Base-by-base conservation (phyloP, 2,888 invertebrate species). In the Philereme transversata region DNA sequence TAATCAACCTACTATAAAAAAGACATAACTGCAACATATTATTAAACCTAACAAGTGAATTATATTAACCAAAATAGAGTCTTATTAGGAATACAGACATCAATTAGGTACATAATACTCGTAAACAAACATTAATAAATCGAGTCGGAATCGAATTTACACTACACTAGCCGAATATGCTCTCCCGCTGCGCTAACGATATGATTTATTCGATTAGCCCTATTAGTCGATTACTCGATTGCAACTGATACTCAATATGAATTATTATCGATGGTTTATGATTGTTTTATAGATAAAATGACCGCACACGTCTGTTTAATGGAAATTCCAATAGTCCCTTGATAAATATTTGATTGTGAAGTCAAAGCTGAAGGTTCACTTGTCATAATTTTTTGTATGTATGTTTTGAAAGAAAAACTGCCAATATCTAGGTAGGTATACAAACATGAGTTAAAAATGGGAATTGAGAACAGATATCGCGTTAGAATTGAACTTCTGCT, bases 161-260 rank as follows among this genome's bases (percentile, higher is more conserved):
- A 70, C 68, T 62, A 66, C 51, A 70, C 68, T 62, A 66, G 49
- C 65, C 68, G 62, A 70, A 68, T 68, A 63, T 64, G 70, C 51
- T 50, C 62, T 56, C 70, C 70, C 62, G 68, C 70, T 68, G 70
- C 48, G 68, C 46, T 68, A 70, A 65, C 60, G 57, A 62, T 66
- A 54, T 67, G 67, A 70, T 68, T 65, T 67, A 70, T 68, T 59
- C 63, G 59, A 63, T 56, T 49, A 56, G 49, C 56, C 45, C 52
- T 57, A 63, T 63, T 63, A 63, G 63, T 56, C 56, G 63, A 63
- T 59, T 63, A 63, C 59, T 53, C 59, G 51, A 63, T 59, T 53
- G 59, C 63, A 63, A 63, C 59, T 50, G 56, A 59, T 59, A 59
- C 59, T 57, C 49, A 22, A 52, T 55, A 58, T 57, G 35, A 58